Evolutionary conservation across 1,140 invertebrate genomes (phyloP).

Genomic region (Phymastichus coffea): DNA sequence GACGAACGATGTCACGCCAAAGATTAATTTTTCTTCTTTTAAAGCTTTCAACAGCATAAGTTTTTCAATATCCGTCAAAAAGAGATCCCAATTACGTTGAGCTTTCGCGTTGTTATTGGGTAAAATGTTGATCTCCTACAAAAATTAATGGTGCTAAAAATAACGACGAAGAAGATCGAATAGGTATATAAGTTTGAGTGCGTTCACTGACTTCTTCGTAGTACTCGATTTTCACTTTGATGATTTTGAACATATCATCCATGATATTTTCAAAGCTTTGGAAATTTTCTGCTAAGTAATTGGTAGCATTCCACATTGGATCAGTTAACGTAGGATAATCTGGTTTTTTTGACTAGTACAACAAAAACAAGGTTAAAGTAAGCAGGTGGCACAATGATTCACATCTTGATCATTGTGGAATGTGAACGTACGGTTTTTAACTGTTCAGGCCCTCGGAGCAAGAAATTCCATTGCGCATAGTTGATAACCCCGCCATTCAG

Average conservation of each 20-base stretch:
- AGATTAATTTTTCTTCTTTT: slow-evolving; percentile 80
- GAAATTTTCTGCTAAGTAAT: slow-evolving; percentile 63
- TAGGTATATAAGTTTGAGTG: background rate
- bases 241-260: slow-evolving; percentile 58
- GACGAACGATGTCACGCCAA: slow-evolving; percentile 78
- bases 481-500: slow-evolving; percentile 61
- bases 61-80: slow-evolving; percentile 73
- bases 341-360: slow-evolving; percentile 58
- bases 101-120: slow-evolving; percentile 49
- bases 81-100: slow-evolving; percentile 62
- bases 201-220: slow-evolving; percentile 57
- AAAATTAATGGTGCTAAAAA: slow-evolving; percentile 9
- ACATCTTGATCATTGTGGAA: too few relatives aligned
- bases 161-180: too few relatives aligned
- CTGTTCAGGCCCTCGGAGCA: slow-evolving; percentile 65
- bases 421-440: slow-evolving; percentile 35
- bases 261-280: slow-evolving; percentile 56
- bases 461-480: slow-evolving; percentile 69
- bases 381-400: too few relatives aligned
- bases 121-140: slow-evolving; percentile 59
- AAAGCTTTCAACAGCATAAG: slow-evolving; percentile 77
- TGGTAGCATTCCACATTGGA: slow-evolving; percentile 62
- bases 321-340: slow-evolving; percentile 58
- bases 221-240: slow-evolving; percentile 62
- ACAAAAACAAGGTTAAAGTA: too few relatives aligned